phyloP scores from a whole-genome alignment of 2,888 invertebrate genomes.

The Congeria kusceri region DNA sequence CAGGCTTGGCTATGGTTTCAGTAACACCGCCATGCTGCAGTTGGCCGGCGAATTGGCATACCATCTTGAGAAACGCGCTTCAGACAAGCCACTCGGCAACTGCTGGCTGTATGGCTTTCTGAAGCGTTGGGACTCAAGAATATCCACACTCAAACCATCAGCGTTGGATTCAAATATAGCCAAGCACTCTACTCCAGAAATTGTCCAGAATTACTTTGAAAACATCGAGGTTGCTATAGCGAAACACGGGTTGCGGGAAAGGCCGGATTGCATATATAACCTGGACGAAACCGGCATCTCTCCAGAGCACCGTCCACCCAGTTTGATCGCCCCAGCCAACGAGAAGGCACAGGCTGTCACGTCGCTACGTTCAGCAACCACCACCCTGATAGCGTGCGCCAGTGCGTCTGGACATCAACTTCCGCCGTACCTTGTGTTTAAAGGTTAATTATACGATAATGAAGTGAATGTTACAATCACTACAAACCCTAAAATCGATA shows the following conservation, averaged over 20 bases:
- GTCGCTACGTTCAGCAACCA: constrained; percentile 32
- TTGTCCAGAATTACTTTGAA: constrained; percentile 30
- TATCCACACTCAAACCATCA: constrained; percentile 6
- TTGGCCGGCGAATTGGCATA: constrained; percentile 13
- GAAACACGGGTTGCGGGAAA: constrained; percentile 23
- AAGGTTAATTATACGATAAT: too few species aligned
- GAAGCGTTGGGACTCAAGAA: not conserved
- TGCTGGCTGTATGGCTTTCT: constrained; percentile 17
- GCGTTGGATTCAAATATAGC: not conserved
- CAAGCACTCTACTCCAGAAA: constrained; percentile 23
- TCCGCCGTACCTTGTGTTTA: constrained; percentile 36
- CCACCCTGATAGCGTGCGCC: constrained; percentile 40
- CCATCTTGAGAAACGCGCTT: constrained; percentile 2
- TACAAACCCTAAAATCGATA: not conserved
- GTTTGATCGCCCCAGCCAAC: constrained; percentile 14
- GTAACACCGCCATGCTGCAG: not conserved
- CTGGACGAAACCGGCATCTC: constrained; percentile 40
- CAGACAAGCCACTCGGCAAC: constrained; percentile 15
- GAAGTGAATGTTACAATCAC: too few species aligned
- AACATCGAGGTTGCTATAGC: constrained; percentile 28
- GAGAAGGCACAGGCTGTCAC: constrained; percentile 28
- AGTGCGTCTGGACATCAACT: constrained; percentile 31
- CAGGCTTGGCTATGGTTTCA: constrained; percentile 16
- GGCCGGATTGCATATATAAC: constrained; percentile 35
- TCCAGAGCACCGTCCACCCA: constrained; percentile 33